Conservation (phyloP, 2,113 vertebrate genomes). For the Parus major region DNA sequence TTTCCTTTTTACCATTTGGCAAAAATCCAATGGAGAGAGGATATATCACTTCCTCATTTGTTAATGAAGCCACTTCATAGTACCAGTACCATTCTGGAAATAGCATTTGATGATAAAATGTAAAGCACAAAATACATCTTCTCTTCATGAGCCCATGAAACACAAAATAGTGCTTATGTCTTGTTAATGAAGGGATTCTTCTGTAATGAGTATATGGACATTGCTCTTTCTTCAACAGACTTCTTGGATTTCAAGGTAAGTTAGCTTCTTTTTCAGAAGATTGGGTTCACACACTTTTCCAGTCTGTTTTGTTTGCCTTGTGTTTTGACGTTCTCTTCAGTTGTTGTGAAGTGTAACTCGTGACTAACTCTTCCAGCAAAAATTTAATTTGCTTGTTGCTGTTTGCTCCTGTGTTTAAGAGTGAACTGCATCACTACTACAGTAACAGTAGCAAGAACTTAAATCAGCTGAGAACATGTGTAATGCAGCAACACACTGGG, state of each 20-base stretch:
- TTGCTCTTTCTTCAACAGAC: background rate
- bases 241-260: conserved; percentile 6
- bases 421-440: background rate
- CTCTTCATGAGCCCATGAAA: background rate
- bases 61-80: background rate
- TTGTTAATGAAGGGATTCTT: background rate
- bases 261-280: background rate
- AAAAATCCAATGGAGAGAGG: background rate
- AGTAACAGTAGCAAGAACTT: background rate
- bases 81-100: background rate
- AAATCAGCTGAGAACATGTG: fast-evolving
- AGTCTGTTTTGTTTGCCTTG: background rate
- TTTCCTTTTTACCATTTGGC: background rate
- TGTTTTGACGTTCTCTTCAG: background rate
- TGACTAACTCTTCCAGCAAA: background rate
- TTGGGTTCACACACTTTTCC: background rate
- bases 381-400: background rate
- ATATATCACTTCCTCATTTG: background rate
- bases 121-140: background rate
- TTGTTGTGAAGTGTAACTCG: background rate
- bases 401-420: background rate
- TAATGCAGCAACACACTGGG: background rate
- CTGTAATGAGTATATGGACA: background rate
- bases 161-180: background rate
- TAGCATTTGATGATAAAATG: background rate